Evolutionary conservation across 2,888 invertebrate species (phyloP).

Genomic region (Imbricaverruca yamaguchii): DNA sequence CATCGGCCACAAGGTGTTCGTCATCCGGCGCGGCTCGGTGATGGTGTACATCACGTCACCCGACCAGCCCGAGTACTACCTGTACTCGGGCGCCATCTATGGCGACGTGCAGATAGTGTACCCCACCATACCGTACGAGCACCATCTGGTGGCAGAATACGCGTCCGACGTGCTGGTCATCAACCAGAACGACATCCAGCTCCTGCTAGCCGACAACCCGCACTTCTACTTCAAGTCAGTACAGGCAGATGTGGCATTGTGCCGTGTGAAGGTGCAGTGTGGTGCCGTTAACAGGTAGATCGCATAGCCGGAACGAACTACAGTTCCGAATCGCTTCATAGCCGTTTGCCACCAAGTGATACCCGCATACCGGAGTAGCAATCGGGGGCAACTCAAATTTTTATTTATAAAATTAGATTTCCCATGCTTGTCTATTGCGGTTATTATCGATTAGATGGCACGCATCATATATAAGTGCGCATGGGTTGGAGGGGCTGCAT

Average conservation of each 20-base stretch:
- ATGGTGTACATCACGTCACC: neutral
- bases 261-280: neutral
- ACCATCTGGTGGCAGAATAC: constrained; percentile 10
- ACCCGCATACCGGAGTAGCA: neutral
- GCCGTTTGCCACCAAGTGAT: neutral
- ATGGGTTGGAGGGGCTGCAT: too few relatives aligned
- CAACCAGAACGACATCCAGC: neutral
- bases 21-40: constrained; percentile 12
- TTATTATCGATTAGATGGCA: too few relatives aligned
- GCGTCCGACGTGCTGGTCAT: constrained; percentile 12
- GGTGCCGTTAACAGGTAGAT: neutral
- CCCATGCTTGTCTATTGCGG: too few relatives aligned
- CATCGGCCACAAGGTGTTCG: neutral
- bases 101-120: constrained; percentile 9
- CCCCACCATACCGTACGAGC: constrained; percentile 9
- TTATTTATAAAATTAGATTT: too few relatives aligned
- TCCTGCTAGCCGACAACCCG: constrained; percentile 5
- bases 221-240: constrained; percentile 8
- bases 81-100: constrained; percentile 10
- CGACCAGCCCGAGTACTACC: neutral
- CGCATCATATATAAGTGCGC: too few relatives aligned
- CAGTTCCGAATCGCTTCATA: too few relatives aligned
- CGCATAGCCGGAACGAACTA: neutral
- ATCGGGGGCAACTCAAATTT: too few relatives aligned
- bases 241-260: neutral